phyloP scores from a whole-genome alignment of 2,797 vertebrate genomes.

The Spheniscus humboldti region DNA sequence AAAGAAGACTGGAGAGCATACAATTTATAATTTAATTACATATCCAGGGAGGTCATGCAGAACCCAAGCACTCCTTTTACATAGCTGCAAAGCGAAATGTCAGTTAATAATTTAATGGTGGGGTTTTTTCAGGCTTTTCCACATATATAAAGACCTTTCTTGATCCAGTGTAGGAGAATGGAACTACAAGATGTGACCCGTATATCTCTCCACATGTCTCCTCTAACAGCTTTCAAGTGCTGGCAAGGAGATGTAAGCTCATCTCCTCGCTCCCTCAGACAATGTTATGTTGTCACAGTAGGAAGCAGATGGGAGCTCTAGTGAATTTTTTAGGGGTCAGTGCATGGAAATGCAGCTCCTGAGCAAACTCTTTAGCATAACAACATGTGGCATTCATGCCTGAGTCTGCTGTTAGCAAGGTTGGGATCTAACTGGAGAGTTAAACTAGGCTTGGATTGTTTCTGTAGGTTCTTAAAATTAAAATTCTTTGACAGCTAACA shows the following conservation, averaged over 20 bases:
- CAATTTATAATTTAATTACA: background rate
- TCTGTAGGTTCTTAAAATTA: background rate
- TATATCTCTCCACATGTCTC: background rate
- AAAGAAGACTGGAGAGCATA: background rate
- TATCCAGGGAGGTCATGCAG: background rate
- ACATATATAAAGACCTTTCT: background rate
- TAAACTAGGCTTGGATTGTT: background rate
- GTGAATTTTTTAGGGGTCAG: background rate
- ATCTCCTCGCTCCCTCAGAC: background rate
- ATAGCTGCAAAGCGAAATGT: background rate
- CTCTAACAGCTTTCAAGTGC: background rate
- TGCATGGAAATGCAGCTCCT: background rate
- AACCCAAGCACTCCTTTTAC: background rate
- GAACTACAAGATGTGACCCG: background rate
- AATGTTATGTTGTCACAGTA: background rate
- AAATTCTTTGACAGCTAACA: background rate
- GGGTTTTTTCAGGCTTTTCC: background rate
- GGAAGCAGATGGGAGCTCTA: conserved; percentile 17
- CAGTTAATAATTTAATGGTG: background rate
- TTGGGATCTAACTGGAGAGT: background rate
- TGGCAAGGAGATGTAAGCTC: background rate
- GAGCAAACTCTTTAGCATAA: background rate
- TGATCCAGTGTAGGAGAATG: background rate
- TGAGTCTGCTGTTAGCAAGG: background rate
- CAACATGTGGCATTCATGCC: background rate